phyloP scores from a whole-genome alignment of 2,888 invertebrate species.

The Cataglyphis albicans region DNA sequence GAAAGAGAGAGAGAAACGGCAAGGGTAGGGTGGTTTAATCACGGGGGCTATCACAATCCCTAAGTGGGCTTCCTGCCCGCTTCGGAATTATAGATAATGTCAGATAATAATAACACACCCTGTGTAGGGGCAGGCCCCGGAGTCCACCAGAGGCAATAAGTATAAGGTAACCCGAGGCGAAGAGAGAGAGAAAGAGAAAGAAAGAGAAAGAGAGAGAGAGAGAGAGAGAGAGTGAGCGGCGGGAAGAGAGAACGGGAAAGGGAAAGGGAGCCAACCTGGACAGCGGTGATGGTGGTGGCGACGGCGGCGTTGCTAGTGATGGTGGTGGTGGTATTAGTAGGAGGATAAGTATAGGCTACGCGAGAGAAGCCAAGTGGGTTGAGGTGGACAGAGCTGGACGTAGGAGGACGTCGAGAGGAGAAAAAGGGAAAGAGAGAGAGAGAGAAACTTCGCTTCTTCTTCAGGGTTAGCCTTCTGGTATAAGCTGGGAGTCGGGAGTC shows the following conservation, averaged over 20 bases:
- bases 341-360: slow-evolving; percentile 85
- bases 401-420: slow-evolving; percentile 47
- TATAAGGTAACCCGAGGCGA: slow-evolving; percentile 82
- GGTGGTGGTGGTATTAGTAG: slow-evolving; percentile 84
- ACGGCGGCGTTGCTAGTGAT: slow-evolving; percentile 74
- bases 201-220: no score
- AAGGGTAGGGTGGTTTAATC: slow-evolving; percentile 83
- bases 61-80: slow-evolving; percentile 86
- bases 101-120: slow-evolving; percentile 86
- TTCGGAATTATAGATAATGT: slow-evolving; percentile 86
- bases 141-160: slow-evolving; percentile 83
- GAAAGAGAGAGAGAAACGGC: slow-evolving; percentile 67
- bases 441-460: slow-evolving; percentile 76
- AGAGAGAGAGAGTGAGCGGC: slow-evolving; percentile 34
- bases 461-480: slow-evolving; percentile 82
- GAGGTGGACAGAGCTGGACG: slow-evolving; percentile 70
- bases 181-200: slow-evolving; percentile 71
- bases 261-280: slow-evolving; percentile 59
- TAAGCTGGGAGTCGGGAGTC: slow-evolving; percentile 82
- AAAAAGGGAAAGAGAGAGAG: slow-evolving; percentile 55
- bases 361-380: slow-evolving; percentile 75
- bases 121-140: slow-evolving; percentile 81
- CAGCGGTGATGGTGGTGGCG: slow-evolving; percentile 73
- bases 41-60: slow-evolving; percentile 86
- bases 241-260: slow-evolving; percentile 62